These are phyloP conservation scores for Vulpes lagopus DNA, from an alignment of 2,113 vertebrate genomes.

Conservation along the genomic window DNA sequence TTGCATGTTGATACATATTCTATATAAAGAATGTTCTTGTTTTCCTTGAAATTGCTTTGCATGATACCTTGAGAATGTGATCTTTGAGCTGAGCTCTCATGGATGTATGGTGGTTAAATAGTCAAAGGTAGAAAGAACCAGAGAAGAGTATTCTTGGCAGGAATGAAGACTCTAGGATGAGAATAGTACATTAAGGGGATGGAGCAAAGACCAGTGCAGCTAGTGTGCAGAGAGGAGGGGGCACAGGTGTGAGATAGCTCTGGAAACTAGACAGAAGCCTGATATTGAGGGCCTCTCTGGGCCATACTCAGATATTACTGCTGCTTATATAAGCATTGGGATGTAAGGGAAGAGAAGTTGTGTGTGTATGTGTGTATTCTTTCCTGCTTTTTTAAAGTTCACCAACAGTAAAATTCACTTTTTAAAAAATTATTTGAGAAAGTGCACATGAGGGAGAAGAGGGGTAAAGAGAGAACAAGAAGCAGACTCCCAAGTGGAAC, in stretches of 20 bases:
- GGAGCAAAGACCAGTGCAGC: background rate
- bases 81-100: background rate
- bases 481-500: background rate
- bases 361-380: background rate
- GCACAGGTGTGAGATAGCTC: background rate
- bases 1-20: background rate
- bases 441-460: background rate
- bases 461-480: background rate
- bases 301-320: background rate
- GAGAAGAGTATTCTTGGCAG: background rate
- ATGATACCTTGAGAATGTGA: background rate
- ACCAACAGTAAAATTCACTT: background rate
- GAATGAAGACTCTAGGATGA: background rate
- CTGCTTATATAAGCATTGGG: background rate
- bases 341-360: background rate
- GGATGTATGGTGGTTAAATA: background rate
- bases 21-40: background rate
- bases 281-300: background rate
- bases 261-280: background rate
- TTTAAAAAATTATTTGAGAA: background rate
- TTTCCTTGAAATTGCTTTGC: background rate
- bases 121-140: background rate
- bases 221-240: background rate
- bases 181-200: background rate
- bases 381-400: conserved; percentile 23